Evolutionary conservation across 2,797 vertebrate species (phyloP), one percentile per base, ranked within the genome.

Genomic region (Orientallactaga sibirica): DNA sequence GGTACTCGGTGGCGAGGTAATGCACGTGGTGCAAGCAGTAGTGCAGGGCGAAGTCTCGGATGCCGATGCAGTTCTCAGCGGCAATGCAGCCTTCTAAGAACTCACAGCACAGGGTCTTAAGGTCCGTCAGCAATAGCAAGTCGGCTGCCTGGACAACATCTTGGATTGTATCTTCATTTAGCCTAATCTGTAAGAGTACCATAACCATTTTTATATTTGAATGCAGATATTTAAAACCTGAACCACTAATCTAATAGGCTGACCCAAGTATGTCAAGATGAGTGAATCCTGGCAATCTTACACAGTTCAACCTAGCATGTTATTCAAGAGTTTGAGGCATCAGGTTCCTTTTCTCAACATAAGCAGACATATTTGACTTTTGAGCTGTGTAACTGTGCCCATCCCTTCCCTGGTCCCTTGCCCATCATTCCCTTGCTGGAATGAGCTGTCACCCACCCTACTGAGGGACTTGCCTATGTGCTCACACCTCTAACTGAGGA

Each of bases 151-250:
- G 99, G 22, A 99, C 99, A 96, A 99, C 99, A 93, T 99, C 99
- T 97, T 99, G 99, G 97, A 99, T 99, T 52, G 99, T 99, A n/a
- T 99, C 99, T 98, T 99, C 99, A 83, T 98, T 99, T 95, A 99
- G 98, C 81, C 98, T 98, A 97, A 99, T 99, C 99, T 99, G 96
- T 41, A 97, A 96, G 96, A 96, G 93, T 74, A 91, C 68, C 96
- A 96, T 83, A 97, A 92, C 83, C 64, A 93, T 58, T 67, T 48
- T 58, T 33, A 41, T 1, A 48, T 29, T 37, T 73, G 10, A 75
- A 68, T 55, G 19, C 52, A 41, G 12, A 3, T 11, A 70, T 25
- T 33, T 76, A 48, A 83, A 68, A 84, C n/a, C n/a, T 79, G 93
- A 43, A 71, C 90, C 29, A 18, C 67, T 9, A 18, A 55, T 61